phyloP scores from a whole-genome alignment of 2,113 vertebrate genomes.

The Aspidoscelis tigris region DNA sequence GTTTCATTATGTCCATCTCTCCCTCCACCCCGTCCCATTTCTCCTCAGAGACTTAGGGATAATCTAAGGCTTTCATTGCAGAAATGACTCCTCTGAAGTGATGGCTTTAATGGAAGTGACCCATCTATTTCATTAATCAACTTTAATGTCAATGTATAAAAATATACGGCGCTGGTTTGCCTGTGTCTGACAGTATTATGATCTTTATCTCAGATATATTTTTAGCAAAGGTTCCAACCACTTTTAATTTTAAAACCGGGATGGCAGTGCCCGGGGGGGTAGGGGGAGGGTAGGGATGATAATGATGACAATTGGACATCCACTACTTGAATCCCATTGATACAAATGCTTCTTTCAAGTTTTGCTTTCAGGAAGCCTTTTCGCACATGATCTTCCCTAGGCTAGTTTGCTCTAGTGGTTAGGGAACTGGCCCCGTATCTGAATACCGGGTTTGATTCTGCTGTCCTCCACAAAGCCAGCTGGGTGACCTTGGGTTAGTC shows the following conservation, averaged over 20 bases:
- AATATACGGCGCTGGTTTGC: constrained; percentile 6
- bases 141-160: constrained; percentile 5
- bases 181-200: not conserved
- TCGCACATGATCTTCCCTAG: too few species aligned
- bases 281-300: not conserved
- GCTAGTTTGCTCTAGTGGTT: too few species aligned
- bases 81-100: constrained; percentile 22
- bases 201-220: constrained; percentile 14
- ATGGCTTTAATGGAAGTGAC: constrained; percentile 36
- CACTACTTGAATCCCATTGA: not conserved
- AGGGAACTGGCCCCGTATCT: too few species aligned
- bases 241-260: not conserved
- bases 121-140: constrained; percentile 21
- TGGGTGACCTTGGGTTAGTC: too few species aligned
- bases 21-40: not conserved
- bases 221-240: constrained; percentile 19
- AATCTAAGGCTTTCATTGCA: not conserved
- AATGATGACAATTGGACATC: not conserved
- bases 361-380: not conserved
- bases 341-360: not conserved
- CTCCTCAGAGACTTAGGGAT: not conserved
- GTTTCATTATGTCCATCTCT: constrained; percentile 15
- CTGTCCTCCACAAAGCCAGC: too few species aligned
- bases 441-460: too few species aligned
- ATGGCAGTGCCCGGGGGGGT: not conserved